Evolutionary conservation across 2,797 vertebrate genomes (phyloP), one percentile per base, ranked within the genome.

Genomic region (Anolis apletophallus): DNA sequence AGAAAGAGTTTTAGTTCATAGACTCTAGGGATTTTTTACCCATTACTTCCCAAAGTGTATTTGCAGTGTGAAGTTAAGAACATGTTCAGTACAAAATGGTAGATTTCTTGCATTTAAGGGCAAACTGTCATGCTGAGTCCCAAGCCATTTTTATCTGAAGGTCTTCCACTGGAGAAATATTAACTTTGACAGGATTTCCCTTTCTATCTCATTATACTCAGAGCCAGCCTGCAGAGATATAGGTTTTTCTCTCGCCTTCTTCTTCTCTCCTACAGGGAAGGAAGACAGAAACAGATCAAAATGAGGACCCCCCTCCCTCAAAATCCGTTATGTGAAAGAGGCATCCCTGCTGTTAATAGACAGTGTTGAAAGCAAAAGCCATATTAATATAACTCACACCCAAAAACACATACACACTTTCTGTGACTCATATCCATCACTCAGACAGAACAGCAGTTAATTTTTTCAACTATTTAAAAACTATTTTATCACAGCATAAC

Each of bases 161-260:
- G 3, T 52, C 74, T 90, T 91, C 34, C 0, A 0, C 46, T 78
- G 34, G 55, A 88, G 23, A 34, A 75, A 36, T 85, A 91, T 93
- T 90, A 77, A 21, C 87, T 77, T 90, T 94, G 91, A 91, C 87
- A 93, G 50, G 1, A 40, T 87, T 91, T 93, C 88, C 59, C 46
- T 29, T 91, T 91, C 85, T 83, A 12, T 94, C 84, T 95, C 85
- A 89, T 93, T 91, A 94, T 78, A 89, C 36, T 81, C 29, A 87
- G 46, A 89, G 61, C 1, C 92, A 85, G 89, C 73, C 84, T 88
- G 64, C 84, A 85, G 86, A 90, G 81, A 89, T 54, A 36, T 13
- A 69, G 11, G 59, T 61, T 61, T 73, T 71, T 21, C 26, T 46
- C 34, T 16, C 11, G 14, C 52, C 23, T 73, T 34, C 55, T 67